A percentile compares a stretch with the other conserved stretches of the same genome.
Evolutionary conservation across 2,797 vertebrate species (phyloP).

Genomic region (Catostomus latipinnis): DNA sequence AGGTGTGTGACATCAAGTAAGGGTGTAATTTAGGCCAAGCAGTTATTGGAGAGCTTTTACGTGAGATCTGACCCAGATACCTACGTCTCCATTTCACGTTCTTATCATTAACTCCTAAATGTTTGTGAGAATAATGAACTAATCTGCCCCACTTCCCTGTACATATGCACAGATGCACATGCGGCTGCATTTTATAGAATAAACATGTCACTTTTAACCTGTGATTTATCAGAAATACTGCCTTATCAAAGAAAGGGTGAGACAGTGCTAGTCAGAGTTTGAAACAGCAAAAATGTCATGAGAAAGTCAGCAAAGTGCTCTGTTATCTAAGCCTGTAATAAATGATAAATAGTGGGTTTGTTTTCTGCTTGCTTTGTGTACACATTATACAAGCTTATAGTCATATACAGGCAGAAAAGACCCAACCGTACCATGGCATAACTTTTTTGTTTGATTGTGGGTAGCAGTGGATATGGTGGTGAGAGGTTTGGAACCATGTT

Average conservation of each 20-base stretch:
- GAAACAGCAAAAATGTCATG: conserved; percentile 33
- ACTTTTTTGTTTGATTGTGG: conserved; percentile 2
- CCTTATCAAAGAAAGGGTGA: neutral
- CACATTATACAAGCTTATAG: conserved; percentile 42
- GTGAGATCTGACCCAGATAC: conserved; percentile 46
- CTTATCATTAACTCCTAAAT: conserved; percentile 50
- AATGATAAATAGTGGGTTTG: conserved; percentile 47
- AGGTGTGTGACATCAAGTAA: conserved; percentile 39
- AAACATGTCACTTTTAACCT: conserved; percentile 34
- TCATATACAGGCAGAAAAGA: conserved; percentile 16
- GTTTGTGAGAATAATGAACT: conserved; percentile 33
- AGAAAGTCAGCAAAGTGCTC: conserved; percentile 38
- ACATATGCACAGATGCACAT: conserved; percentile 24
- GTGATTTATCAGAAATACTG: conserved; percentile 27
- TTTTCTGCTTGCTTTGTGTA: conserved; percentile 38
- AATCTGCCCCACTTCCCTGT: neutral
- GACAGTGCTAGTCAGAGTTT: neutral
- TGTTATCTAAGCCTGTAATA: conserved; percentile 41
- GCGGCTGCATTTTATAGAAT: conserved; percentile 45
- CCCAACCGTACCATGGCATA: conserved; percentile 12
- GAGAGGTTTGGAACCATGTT: conserved; percentile 23
- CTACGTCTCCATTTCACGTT: conserved; percentile 24
- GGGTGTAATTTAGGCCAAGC: conserved; percentile 36
- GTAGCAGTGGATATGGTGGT: conserved; percentile 16
- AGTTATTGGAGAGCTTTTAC: conserved; percentile 32